Percentiles rank a stretch among this genome's conserved stretches.
Conservation (phyloP, 2,797 vertebrate species). For the Enteromius trimaculatus region DNA sequence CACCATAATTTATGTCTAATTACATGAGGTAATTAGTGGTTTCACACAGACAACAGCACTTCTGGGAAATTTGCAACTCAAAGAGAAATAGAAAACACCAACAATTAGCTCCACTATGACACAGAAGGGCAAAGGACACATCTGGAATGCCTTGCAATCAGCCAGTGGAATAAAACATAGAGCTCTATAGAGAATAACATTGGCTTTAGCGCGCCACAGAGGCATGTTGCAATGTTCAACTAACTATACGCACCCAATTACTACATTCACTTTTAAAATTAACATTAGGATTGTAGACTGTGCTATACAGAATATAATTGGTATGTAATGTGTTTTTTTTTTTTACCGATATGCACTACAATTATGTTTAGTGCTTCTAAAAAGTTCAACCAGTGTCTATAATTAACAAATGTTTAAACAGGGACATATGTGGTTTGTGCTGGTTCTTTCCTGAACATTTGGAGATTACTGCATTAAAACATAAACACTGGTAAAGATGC, state of each 20-base stretch:
- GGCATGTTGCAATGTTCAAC: neutral
- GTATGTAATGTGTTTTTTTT: neutral
- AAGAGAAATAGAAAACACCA: conserved; percentile 67
- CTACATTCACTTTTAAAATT: neutral
- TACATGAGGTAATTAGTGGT: conserved; percentile 51
- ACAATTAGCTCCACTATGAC: conserved; percentile 74
- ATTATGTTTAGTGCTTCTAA: neutral
- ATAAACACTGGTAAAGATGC: neutral
- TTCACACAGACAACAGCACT: conserved; percentile 25
- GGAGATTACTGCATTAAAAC: neutral
- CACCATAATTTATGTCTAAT: conserved; percentile 54
- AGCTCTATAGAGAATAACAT: conserved; percentile 6
- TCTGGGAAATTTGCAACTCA: conserved; percentile 33
- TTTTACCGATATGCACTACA: neutral
- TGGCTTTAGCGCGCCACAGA: conserved; percentile 1
- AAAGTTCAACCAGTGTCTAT: neutral
- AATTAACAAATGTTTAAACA: neutral
- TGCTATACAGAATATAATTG: no score
- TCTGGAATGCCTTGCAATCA: conserved; percentile 67
- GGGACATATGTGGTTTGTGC: neutral
- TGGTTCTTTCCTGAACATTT: neutral
- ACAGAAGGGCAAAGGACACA: conserved; percentile 64
- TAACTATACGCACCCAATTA: neutral
- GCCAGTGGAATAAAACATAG: conserved; percentile 53
- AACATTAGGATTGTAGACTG: neutral